Evolutionary conservation across 2,797 vertebrate genomes (phyloP), one percentile per base, ranked within the genome.

Genomic region (Odontamblyopus lacepedii): DNA sequence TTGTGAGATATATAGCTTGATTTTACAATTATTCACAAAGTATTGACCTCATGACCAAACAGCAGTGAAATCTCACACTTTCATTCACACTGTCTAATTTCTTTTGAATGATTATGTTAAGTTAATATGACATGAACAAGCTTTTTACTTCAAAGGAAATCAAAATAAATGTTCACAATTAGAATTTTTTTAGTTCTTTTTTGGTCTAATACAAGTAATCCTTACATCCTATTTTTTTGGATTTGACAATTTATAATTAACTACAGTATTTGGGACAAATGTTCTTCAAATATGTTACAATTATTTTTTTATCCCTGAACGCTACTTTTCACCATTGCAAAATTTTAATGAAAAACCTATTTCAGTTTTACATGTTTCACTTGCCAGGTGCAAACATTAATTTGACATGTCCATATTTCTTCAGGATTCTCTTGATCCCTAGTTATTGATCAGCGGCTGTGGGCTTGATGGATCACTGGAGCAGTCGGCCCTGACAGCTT

Each of bases 391-490:
- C 23, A 3, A 57, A 19, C 48, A 19, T 72, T 72, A 3, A 71
- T 85, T 79, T 83, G 71, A 59, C 69, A 69, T 67, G 75, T 9
- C 69, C 74, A 68, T 78, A 83, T 76, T 80, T 86, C 72, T 80
- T 73, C 76, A 78, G 77, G 89, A 83, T 81, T 85, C 78, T 81
- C 76, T 86, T 86, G 75, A 82, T 88, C 82, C 80, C 63, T 16
- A 11, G 13, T 71, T 90, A 93, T 93, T 74, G 91, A 94, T 94
- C 85, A 69, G 81, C 38, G 12, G 83, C 63, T 48, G 53, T 12
- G 74, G 27, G 56, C 82, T 63, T 92, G 91, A 93, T 91, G 89
- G 89, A 94, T 93, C 88, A 76, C 85, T 19, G 41, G 55, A 84
- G 85, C 70, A 26, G 65, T 83, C 83, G 65, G 5, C 81, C 63